phyloP scores from a whole-genome alignment of 2,113 vertebrate genomes.

The Himantopus leucocephalus region DNA sequence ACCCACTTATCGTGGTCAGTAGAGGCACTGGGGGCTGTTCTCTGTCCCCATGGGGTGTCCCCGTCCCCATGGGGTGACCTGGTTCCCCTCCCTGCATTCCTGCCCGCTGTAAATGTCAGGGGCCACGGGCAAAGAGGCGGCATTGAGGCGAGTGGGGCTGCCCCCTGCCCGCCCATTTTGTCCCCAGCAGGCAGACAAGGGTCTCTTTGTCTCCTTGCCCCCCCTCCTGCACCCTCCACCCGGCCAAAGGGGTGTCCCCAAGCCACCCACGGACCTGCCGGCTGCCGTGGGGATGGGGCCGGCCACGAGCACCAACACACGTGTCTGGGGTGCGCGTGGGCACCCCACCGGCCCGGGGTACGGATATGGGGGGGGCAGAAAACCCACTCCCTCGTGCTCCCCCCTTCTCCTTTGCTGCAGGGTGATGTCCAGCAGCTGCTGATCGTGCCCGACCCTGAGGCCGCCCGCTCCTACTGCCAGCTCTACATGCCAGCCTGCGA shows the following conservation, averaged over 20 bases:
- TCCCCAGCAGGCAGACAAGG: background rate
- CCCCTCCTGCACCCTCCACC: background rate
- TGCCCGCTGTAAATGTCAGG: background rate
- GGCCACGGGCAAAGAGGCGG: background rate
- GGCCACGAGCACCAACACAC: fast-evolving
- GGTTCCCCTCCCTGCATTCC: background rate
- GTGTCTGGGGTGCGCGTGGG: fast-evolving
- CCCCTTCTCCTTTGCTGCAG: conserved; percentile 47
- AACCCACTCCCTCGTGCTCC: background rate
- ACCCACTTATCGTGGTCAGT: fast-evolving
- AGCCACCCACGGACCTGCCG: fast-evolving
- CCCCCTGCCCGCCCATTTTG: background rate
- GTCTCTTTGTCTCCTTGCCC: background rate
- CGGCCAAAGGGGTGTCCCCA: background rate
- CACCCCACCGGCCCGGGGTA: fast-evolving
- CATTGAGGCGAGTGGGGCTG: background rate
- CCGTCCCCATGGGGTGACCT: background rate
- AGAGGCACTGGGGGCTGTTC: background rate
- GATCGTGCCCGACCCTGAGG: conserved; percentile 77
- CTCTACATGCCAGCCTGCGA: conserved; percentile 84
- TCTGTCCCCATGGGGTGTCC: too few relatives aligned
- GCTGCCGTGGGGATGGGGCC: background rate
- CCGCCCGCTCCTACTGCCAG: conserved; percentile 82
- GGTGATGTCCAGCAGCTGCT: conserved; percentile 90
- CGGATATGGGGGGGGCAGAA: fast-evolving